These are phyloP conservation scores for Cochlearius cochlearius DNA, from an alignment of 2,113 vertebrate genomes.

Conservation along the genomic window DNA sequence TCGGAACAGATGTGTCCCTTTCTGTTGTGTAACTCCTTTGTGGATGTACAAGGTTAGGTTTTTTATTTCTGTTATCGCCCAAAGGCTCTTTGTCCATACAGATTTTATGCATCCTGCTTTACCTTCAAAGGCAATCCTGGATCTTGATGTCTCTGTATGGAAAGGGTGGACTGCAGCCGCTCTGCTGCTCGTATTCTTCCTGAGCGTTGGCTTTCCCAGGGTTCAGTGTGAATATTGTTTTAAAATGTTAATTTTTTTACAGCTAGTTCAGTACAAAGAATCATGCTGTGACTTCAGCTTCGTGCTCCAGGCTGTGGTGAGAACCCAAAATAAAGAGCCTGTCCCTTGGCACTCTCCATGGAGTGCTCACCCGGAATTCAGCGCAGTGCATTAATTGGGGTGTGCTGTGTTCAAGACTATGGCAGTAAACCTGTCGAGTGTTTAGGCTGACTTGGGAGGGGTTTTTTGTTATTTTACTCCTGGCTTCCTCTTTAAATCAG, in stretches of 20 bases:
- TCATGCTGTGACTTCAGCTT: rapidly evolving
- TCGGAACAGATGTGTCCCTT: not conserved
- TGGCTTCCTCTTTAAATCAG: not conserved
- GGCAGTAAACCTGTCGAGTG: not conserved
- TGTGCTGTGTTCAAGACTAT: no score
- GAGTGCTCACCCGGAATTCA: not conserved
- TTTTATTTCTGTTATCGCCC: not conserved
- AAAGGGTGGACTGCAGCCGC: no score
- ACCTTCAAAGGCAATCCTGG: not conserved
- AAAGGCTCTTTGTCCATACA: not conserved
- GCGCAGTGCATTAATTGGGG: rapidly evolving
- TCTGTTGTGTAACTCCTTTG: not conserved
- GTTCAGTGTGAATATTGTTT: not conserved
- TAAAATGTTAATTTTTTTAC: not conserved
- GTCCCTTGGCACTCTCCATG: not conserved
- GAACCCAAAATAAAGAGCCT: not conserved
- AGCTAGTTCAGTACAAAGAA: not conserved
- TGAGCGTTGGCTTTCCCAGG: not conserved
- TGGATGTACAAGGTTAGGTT: no score
- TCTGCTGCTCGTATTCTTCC: not conserved
- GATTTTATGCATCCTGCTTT: not conserved
- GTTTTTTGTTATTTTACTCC: not conserved
- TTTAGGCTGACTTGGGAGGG: not conserved
- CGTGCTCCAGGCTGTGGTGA: not conserved
- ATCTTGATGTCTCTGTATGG: rapidly evolving